Evolutionary conservation across 2,888 invertebrate genomes (phyloP).

Genomic region (Eupeodes latifasciatus): DNA sequence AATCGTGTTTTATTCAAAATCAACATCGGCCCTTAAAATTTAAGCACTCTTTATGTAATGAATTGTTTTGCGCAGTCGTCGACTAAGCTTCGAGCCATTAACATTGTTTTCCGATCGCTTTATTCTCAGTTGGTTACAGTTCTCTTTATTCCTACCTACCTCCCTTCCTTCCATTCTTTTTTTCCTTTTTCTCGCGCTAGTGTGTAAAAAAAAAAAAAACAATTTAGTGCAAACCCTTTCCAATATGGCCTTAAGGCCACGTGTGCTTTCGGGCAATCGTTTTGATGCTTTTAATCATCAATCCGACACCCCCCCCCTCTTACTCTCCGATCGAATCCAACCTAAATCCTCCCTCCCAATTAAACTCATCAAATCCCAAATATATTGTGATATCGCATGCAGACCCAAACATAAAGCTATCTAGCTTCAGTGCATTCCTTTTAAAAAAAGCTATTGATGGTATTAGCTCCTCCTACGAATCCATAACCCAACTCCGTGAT

Average conservation of each 20-base stretch:
- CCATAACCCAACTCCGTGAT: no score
- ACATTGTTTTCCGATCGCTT: conserved; percentile 23
- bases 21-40: no score
- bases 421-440: conserved; percentile 4
- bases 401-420: not conserved
- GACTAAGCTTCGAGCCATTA: not conserved
- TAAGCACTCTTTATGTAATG: no score
- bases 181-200: not conserved
- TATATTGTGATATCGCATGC: not conserved
- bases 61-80: not conserved
- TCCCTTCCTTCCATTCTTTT: not conserved
- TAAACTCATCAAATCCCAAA: not conserved
- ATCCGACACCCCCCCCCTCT: not conserved
- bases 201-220: not conserved
- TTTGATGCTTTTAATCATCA: not conserved
- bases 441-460: conserved; percentile 12
- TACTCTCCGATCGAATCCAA: not conserved
- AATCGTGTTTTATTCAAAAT: no score
- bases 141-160: not conserved
- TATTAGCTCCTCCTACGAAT: not conserved
- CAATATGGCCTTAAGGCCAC: conserved; percentile 19
- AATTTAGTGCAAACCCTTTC: not conserved
- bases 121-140: not conserved
- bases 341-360: not conserved
- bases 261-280: not conserved